A percentile compares a stretch with the other conserved stretches of the same genome.
These are phyloP conservation scores for Muscidifurax raptorellus DNA, from an alignment of 1,140 invertebrate species.

Conservation along the genomic window DNA sequence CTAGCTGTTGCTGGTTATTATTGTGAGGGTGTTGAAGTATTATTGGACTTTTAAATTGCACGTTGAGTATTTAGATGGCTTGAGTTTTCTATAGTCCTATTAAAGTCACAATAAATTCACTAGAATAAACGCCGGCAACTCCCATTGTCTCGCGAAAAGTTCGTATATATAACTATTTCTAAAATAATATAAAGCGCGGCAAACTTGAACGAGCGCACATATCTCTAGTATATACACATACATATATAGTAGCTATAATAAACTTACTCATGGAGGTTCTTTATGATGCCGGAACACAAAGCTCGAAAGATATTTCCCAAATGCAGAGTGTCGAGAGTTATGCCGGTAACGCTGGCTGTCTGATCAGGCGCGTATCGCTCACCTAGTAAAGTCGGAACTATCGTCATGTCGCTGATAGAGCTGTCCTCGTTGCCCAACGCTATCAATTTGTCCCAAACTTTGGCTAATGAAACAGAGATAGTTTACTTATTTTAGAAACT, in stretches of 20 bases:
- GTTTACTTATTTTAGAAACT: background rate
- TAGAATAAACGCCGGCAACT: too few relatives aligned
- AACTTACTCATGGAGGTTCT: slow-evolving; percentile 82
- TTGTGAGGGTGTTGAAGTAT: too few relatives aligned
- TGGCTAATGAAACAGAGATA: slow-evolving; percentile 74
- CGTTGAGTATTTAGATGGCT: too few relatives aligned
- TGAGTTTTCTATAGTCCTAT: too few relatives aligned
- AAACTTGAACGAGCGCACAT: too few relatives aligned
- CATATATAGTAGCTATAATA: background rate
- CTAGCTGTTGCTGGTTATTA: too few relatives aligned
- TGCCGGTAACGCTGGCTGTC: slow-evolving; percentile 82
- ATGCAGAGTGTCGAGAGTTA: slow-evolving; percentile 83
- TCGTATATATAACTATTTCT: too few relatives aligned
- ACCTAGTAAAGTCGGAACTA: slow-evolving; percentile 84
- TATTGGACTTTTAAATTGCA: too few relatives aligned
- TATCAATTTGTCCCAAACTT: slow-evolving; percentile 87
- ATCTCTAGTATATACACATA: too few relatives aligned
- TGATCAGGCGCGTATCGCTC: slow-evolving; percentile 85
- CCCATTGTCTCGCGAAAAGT: too few relatives aligned
- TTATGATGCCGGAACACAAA: slow-evolving; percentile 86
- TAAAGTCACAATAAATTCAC: too few relatives aligned
- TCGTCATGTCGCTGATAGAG: slow-evolving; percentile 76
- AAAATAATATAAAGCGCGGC: too few relatives aligned
- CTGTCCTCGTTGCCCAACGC: slow-evolving; percentile 78
- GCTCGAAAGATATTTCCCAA: slow-evolving; percentile 85